Evolutionary conservation across 2,888 invertebrate genomes (phyloP), one percentile per base, ranked within the genome.

Genomic region (Calameuta pallipes): DNA sequence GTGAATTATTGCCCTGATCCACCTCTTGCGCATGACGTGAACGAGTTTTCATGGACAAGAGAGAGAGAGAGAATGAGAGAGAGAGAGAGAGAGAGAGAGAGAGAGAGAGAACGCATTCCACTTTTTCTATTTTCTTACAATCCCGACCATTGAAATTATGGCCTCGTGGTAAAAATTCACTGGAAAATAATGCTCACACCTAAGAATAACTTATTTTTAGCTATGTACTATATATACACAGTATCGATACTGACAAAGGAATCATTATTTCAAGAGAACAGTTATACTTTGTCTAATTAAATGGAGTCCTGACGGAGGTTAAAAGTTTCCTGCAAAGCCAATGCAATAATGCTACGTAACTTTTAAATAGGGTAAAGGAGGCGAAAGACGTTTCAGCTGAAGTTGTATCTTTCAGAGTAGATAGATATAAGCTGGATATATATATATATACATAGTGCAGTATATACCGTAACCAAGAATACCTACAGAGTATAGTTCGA

Each of bases 21-120:
- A 23, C 56, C 56, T 56, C 74, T 74, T 80, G 74, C 73, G 75
- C 75, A 78, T 77, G 77, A 77, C 78, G 69, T 35, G 74, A 73
- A 75, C 35, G 73, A 69, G 56, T 70, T 56, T 68, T n/a, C 56
- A 33, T 4, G 74, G 69, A 36, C 34, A 4, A 15, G 13, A n/a
- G 11, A 34, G 33, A 69, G 68, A 75, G 41, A 75, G 15, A 78
- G 31, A 75, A 12, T 70, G 31, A 37, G 30, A 15, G 30, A 74
- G 23, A 56, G 23, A 74, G 31, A 36, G n/a, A 15, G 74, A 70
- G 73, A 56, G 30, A 74, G 33, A 12, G 12, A 68, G 11, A 31
- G 31, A 36, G n/a, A 15, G 74, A 70, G 69, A 56, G 23, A 74
- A 35, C 34, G 74, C 9, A 56, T 56, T 56, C 23, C 56, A 23